Evolutionary conservation across 1,140 invertebrate genomes (phyloP), one percentile per base, ranked within the genome.

Genomic region (Drosophila asahinai): DNA sequence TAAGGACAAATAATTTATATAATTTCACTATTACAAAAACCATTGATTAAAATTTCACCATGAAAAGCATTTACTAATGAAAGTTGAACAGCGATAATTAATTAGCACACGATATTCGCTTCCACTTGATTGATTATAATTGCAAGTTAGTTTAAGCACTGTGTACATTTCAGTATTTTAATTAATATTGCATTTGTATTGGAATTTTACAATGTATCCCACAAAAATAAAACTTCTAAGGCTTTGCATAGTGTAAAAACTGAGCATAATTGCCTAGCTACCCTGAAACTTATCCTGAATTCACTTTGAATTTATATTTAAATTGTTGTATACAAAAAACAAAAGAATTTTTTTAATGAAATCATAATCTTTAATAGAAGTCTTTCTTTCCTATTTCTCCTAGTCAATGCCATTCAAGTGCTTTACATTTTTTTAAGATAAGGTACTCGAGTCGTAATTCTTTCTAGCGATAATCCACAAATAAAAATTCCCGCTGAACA

Each of bases 391-490:
- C 6, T 6, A 14, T 17, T 36, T 54, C 12, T 30, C 19, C 15
- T 30, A 11, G 19, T 27, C 15, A 14, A 12, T 14, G 22, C 14
- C 43, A 45, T 65, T 2, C 17, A n/a, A 14, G 25, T 43, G 58
- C 6, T 25, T 38, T 19, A 12, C 51, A 42, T 22, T 8, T n/a
- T 66, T 63, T 42, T 19, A 11, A 48, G 58, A 66, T 63, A 48
- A 63, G 30, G 7, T 25, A 25, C 17, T 15, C 42, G n/a, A 27
- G 42, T 12, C n/a, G 30, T 22, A 38, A 38, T 36, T 62, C 15
- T 45, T 27, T 27, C n/a, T 15, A 47, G 19, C 14, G 57, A 47
- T 47, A 66, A 25, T 47, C 14, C 30, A 36, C 40, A 61, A n/a
- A 19, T 52, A 27, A 22, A 7, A 19, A 14, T 11, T 25, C 17